These are phyloP conservation scores for Sylvietta virens DNA, from an alignment of 2,113 vertebrate species.

Conservation along the genomic window DNA sequence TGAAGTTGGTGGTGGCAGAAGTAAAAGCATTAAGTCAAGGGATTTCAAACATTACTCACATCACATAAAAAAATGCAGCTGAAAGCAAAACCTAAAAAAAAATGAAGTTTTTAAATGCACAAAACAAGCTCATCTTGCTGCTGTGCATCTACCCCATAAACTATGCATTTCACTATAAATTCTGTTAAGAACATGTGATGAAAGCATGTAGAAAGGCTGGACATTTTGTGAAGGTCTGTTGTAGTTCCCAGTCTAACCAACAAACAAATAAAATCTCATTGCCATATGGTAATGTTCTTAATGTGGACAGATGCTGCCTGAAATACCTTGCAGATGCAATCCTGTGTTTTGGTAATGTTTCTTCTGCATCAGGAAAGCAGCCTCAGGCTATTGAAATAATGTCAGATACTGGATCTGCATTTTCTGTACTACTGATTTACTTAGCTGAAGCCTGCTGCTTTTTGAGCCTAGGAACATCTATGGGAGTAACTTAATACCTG, in stretches of 20 bases:
- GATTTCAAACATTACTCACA: background rate
- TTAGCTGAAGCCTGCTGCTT: background rate
- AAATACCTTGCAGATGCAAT: background rate
- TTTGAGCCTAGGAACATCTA: background rate
- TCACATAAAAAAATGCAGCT: background rate
- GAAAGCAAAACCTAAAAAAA: background rate
- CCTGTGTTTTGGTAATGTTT: background rate
- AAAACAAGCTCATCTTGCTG: fast-evolving
- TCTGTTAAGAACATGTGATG: background rate
- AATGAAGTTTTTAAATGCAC: background rate
- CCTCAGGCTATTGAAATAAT: background rate
- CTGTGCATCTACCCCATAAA: background rate
- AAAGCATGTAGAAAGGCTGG: background rate
- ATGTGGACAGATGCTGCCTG: background rate
- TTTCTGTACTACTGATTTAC: background rate
- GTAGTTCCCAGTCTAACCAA: background rate
- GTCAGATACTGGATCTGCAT: background rate
- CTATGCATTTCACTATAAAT: background rate
- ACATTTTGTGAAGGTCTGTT: background rate
- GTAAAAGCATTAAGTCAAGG: background rate
- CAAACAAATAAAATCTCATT: background rate
- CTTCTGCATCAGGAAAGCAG: background rate
- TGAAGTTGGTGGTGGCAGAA: background rate
- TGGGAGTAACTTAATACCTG: background rate
- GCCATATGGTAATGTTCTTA: background rate